Percentiles rank a stretch among this genome's conserved stretches.
phyloP scores from a whole-genome alignment of 2,797 vertebrate species.

The Gymnodraco acuticeps region DNA sequence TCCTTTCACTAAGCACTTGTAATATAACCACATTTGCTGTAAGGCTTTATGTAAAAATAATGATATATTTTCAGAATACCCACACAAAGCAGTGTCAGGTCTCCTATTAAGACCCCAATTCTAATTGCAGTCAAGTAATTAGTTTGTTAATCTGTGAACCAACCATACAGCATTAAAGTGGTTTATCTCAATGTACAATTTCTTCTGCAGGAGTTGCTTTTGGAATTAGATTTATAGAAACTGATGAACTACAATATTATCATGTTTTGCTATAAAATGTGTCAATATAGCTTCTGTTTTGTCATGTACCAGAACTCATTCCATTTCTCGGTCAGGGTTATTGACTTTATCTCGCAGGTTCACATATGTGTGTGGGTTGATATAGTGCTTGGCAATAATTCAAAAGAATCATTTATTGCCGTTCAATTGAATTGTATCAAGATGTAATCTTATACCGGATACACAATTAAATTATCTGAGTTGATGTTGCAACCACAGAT shows the following conservation, averaged over 20 bases:
- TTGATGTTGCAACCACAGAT: no score
- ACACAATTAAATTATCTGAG: no score
- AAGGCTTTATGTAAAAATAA: slow-evolving; percentile 24
- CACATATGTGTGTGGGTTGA: slow-evolving; percentile 22
- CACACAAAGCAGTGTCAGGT: not conserved
- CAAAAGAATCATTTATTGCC: no score
- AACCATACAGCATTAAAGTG: not conserved
- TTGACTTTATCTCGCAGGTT: slow-evolving; percentile 6
- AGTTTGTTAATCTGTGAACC: slow-evolving; percentile 10
- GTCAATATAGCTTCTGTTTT: slow-evolving; percentile 2
- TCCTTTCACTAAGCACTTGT: slow-evolving; percentile 17
- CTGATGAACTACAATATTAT: not conserved
- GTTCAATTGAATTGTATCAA: no score
- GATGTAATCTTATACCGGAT: no score
- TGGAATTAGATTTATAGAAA: not conserved
- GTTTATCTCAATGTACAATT: not conserved
- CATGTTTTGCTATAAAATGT: not conserved
- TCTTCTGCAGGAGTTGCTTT: not conserved
- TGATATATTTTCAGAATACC: not conserved
- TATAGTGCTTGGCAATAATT: no score
- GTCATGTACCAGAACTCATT: slow-evolving; percentile 9
- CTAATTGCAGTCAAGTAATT: not conserved
- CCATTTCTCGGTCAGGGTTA: slow-evolving; percentile 36
- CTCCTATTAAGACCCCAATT: slow-evolving; percentile 8
- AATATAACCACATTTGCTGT: slow-evolving; percentile 7